Evolutionary conservation across 2,113 vertebrate species (phyloP).

Genomic region (human): DNA sequence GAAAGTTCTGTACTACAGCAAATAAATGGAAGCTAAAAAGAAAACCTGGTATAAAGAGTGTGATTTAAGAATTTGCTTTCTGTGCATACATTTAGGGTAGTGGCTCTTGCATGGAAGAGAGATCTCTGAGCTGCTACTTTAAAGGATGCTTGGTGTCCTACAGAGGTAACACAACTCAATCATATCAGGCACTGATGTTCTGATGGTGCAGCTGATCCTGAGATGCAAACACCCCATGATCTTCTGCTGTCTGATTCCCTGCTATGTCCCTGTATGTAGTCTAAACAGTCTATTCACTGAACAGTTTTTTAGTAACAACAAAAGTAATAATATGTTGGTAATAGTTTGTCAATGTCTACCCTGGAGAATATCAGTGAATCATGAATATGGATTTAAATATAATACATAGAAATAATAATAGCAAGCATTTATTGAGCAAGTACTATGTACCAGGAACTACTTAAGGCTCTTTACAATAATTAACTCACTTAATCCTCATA

Average conservation of each 20-base stretch:
- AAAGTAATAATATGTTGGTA: not conserved
- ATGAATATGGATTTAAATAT: not conserved
- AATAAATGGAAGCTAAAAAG: not conserved
- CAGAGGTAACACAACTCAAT: not conserved
- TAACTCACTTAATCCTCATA: not conserved
- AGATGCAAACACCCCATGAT: no score
- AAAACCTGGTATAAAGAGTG: not conserved
- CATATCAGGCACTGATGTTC: rapidly evolving
- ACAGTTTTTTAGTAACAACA: not conserved
- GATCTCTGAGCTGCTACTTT: not conserved
- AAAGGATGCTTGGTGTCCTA: not conserved
- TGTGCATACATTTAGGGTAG: rapidly evolving
- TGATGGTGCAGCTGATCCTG: not conserved
- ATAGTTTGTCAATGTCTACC: not conserved
- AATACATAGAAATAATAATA: not conserved
- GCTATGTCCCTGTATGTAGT: not conserved
- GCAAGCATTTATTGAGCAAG: not conserved
- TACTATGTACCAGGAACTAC: not conserved
- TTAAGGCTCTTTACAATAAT: not conserved
- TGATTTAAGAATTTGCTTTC: not conserved
- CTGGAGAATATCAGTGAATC: not conserved
- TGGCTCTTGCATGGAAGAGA: not conserved
- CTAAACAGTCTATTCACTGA: not conserved
- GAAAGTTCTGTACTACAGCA: not conserved
- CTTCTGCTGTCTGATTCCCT: not conserved